Evolutionary conservation across 2,113 vertebrate species (phyloP).

Genomic region (Varanus komodoensis): DNA sequence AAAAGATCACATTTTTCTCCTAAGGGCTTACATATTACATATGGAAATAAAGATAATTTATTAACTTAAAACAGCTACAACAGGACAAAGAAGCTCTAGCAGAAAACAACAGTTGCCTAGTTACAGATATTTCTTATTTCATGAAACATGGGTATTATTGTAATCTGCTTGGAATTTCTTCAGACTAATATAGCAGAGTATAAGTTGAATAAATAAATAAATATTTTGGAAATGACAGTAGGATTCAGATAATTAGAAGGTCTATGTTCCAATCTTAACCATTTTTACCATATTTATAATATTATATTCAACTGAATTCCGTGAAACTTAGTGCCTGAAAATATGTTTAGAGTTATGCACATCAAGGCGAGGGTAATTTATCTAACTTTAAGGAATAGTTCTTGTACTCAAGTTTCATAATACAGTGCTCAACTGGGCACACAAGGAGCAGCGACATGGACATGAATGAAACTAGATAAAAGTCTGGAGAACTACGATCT

Average conservation of each 20-base stretch:
- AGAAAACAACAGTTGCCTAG: not conserved
- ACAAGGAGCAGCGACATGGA: not conserved
- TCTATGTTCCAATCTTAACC: not conserved
- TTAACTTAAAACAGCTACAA: constrained; percentile 16
- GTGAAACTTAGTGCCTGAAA: not conserved
- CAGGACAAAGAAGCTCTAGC: constrained; percentile 1
- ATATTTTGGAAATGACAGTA: no score
- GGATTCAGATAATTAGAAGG: not conserved
- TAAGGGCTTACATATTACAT: constrained; percentile 30
- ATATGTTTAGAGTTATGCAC: not conserved
- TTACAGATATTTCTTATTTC: not conserved
- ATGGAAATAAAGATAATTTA: constrained; percentile 13
- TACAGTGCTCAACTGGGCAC: not conserved
- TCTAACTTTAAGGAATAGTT: not conserved
- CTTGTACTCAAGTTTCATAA: not conserved
- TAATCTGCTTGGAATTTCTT: no score
- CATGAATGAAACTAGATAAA: not conserved
- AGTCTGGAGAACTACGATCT: not conserved
- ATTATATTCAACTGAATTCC: not conserved
- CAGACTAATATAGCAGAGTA: no score
- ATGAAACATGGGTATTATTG: not conserved
- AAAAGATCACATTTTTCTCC: constrained; percentile 12
- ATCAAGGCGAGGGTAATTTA: not conserved
- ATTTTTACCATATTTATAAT: not conserved
- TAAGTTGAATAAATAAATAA: no score